These are phyloP conservation scores for Drosophila sordidula DNA, from an alignment of 2,888 invertebrate species.

Conservation along the genomic window DNA sequence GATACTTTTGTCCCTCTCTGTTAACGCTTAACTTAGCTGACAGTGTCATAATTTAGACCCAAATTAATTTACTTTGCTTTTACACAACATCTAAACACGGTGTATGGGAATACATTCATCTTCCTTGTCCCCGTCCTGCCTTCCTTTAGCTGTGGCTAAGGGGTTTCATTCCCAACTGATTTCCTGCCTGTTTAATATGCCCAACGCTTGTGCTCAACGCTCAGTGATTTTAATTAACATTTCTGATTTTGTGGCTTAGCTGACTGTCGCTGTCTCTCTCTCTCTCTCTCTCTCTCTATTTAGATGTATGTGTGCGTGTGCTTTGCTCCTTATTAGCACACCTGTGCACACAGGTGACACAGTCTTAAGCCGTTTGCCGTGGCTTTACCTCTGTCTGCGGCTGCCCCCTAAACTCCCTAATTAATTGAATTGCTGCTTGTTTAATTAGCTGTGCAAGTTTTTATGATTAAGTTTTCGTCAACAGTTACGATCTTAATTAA, in stretches of 20 bases:
- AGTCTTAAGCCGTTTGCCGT: constrained; percentile 27
- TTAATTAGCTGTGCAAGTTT: constrained; percentile 68
- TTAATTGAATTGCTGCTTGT: constrained; percentile 77
- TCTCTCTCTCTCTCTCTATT: constrained; percentile 8
- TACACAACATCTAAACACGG: constrained; percentile 6
- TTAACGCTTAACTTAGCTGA: constrained; percentile 21
- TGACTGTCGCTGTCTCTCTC: constrained; percentile 12
- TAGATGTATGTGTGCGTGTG: constrained; percentile 17
- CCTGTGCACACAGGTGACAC: constrained; percentile 60
- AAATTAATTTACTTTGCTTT: constrained; percentile 53
- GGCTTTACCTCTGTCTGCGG: constrained; percentile 44
- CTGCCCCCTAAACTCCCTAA: constrained; percentile 21
- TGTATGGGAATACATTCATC: constrained; percentile 43
- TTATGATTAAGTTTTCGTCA: constrained; percentile 55
- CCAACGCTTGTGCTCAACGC: constrained; percentile 54
- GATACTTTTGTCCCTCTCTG: not conserved
- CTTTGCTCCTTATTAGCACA: constrained; percentile 63
- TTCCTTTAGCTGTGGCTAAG: constrained; percentile 39
- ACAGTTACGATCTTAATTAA: constrained; percentile 44
- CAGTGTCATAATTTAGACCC: constrained; percentile 57
- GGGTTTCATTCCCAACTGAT: constrained; percentile 61
- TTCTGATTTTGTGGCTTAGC: constrained; percentile 75
- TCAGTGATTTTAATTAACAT: constrained; percentile 80
- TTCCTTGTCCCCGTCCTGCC: constrained; percentile 20
- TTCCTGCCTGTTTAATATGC: constrained; percentile 57